These are phyloP conservation scores for Cinclus cinclus DNA, from an alignment of 2,113 vertebrate genomes.

Conservation along the genomic window DNA sequence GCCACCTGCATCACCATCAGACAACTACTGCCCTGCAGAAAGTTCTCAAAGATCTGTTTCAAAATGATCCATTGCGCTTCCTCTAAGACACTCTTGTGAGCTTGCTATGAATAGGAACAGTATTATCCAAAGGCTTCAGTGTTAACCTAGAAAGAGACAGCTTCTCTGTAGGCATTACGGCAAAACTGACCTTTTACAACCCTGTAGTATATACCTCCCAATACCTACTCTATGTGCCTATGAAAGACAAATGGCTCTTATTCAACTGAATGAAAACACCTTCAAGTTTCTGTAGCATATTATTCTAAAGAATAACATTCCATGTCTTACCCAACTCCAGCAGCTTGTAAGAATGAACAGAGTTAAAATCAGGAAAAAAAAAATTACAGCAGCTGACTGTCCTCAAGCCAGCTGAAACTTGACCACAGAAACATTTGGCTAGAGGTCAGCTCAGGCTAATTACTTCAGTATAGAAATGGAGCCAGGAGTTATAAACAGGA, in stretches of 20 bases:
- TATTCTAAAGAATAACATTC: background rate
- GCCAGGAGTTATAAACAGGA: conserved; percentile 65
- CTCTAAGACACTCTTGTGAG: background rate
- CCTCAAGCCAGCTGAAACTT: background rate
- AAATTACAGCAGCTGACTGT: conserved; percentile 23
- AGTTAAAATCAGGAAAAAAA: conserved; percentile 9
- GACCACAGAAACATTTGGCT: conserved; percentile 28
- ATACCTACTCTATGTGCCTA: background rate
- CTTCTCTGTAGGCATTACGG: background rate
- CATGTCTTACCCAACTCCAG: background rate
- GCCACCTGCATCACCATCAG: background rate
- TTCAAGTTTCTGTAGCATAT: background rate
- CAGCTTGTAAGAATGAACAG: background rate
- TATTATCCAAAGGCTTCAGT: background rate
- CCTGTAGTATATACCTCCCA: background rate
- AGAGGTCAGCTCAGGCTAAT: conserved; percentile 39
- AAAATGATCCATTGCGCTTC: fast-evolving
- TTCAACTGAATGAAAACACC: background rate
- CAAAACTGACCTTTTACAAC: background rate
- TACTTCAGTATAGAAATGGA: conserved; percentile 11
- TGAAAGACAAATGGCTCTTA: background rate
- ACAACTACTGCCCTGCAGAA: background rate
- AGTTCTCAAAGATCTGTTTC: background rate
- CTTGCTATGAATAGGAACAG: background rate
- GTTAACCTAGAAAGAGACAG: background rate